Evolutionary conservation across 2,113 vertebrate genomes (phyloP).

Genomic region (Pteropus alecto): DNA sequence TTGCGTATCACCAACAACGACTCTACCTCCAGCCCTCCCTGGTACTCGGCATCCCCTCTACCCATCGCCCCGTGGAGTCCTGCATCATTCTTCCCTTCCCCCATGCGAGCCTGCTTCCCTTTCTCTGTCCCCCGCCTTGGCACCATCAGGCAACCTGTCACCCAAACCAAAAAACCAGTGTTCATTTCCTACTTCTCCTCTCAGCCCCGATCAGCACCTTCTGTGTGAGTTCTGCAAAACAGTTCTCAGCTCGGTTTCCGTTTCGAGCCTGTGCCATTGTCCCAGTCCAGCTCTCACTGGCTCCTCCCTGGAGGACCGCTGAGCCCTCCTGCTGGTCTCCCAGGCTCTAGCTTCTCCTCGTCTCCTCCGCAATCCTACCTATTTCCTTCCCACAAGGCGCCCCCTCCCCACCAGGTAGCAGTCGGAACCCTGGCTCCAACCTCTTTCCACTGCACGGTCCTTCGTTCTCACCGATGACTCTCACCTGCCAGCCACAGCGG

Average conservation of each 20-base stretch:
- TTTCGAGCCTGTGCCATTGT: fast-evolving
- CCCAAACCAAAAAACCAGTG: neutral
- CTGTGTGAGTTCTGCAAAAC: neutral
- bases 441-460: neutral
- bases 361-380: neutral
- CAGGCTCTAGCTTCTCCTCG: no score
- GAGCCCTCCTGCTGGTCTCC: neutral
- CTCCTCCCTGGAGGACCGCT: neutral
- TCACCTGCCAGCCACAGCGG: neutral
- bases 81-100: neutral
- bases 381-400: neutral
- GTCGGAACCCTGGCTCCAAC: neutral
- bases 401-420: neutral
- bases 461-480: neutral
- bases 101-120: no score
- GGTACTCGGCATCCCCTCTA: neutral
- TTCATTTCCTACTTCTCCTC: neutral
- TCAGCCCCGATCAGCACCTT: neutral
- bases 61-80: neutral
- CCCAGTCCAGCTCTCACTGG: neutral
- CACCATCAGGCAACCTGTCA: neutral
- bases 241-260: neutral
- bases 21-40: neutral
- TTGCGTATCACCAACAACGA: neutral
- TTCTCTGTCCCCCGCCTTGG: neutral